Evolutionary conservation across 2,888 invertebrate species (phyloP).

Genomic region (Drosophila greeni): DNA sequence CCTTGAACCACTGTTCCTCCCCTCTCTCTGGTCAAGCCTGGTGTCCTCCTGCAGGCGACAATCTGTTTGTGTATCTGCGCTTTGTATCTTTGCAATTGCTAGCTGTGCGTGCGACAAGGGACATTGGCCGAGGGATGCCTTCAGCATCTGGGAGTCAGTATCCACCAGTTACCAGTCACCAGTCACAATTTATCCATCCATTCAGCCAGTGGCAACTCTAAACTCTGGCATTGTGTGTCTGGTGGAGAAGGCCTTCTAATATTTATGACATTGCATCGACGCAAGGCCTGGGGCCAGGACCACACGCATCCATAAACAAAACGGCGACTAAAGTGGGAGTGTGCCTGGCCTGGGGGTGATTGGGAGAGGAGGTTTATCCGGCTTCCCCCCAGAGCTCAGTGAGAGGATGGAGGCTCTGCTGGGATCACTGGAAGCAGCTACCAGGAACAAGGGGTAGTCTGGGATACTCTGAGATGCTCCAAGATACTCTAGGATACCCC

Average conservation of each 20-base stretch:
- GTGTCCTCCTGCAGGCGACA: conserved; percentile 53
- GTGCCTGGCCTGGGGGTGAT: not conserved
- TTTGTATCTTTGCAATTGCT: conserved; percentile 53
- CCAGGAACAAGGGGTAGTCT: too few relatives aligned
- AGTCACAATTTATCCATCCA: conserved; percentile 7
- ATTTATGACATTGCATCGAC: conserved; percentile 61
- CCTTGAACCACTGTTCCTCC: not conserved
- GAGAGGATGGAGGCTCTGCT: too few relatives aligned
- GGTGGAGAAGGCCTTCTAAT: conserved; percentile 48
- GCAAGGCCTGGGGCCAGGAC: conserved; percentile 9
- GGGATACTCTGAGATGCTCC: too few relatives aligned
- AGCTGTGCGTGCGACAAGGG: conserved; percentile 29
- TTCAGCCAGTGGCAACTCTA: conserved; percentile 10
- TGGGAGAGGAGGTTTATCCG: not conserved
- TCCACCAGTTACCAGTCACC: conserved; percentile 6
- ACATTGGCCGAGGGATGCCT: conserved; percentile 8
- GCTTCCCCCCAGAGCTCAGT: too few relatives aligned
- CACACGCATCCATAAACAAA: conserved; percentile 26
- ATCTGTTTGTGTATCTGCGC: conserved; percentile 70
- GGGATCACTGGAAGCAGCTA: too few relatives aligned
- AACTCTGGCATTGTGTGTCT: conserved; percentile 41
- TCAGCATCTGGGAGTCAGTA: conserved; percentile 2
- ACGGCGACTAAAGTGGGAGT: conserved; percentile 5
- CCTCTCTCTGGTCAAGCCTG: not conserved
- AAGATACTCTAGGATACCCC: too few relatives aligned